These are phyloP conservation scores for Apodemus speciosus DNA, from an alignment of 2,113 vertebrate genomes.

Conservation along the genomic window DNA sequence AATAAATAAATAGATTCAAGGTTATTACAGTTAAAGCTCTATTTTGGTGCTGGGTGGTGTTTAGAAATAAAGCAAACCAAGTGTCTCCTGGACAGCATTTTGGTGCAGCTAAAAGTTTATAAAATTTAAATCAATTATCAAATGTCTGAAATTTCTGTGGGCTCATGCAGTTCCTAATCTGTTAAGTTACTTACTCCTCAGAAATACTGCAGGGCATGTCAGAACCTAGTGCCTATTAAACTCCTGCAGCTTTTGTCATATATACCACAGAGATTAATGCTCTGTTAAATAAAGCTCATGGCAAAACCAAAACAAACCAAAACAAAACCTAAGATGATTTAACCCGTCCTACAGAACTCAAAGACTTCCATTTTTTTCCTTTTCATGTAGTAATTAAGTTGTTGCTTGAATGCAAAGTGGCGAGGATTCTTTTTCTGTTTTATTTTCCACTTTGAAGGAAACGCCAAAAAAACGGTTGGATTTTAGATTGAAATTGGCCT, in stretches of 20 bases:
- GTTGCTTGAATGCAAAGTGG: neutral
- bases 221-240: constrained; percentile 17
- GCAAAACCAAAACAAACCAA: neutral
- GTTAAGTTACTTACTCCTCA: constrained; percentile 56
- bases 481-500: neutral
- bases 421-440: constrained; percentile 7
- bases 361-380: neutral
- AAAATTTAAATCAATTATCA: constrained; percentile 63
- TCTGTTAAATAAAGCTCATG: constrained; percentile 17
- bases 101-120: constrained; percentile 68
- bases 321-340: neutral
- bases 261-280: constrained; percentile 6
- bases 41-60: constrained; percentile 36
- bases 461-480: constrained; percentile 11
- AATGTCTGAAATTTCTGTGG: neutral
- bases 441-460: neutral
- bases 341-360: constrained; percentile 11
- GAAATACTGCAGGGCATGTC: neutral
- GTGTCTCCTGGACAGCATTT: constrained; percentile 42
- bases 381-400: neutral
- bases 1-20: no score
- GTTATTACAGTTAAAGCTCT: neutral
- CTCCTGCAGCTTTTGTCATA: constrained; percentile 24
- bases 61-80: constrained; percentile 56
- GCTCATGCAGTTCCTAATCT: neutral